Evolutionary conservation across 2,113 vertebrate genomes (phyloP), one percentile per base, ranked within the genome.

Genomic region (Nanorana parkeri): DNA sequence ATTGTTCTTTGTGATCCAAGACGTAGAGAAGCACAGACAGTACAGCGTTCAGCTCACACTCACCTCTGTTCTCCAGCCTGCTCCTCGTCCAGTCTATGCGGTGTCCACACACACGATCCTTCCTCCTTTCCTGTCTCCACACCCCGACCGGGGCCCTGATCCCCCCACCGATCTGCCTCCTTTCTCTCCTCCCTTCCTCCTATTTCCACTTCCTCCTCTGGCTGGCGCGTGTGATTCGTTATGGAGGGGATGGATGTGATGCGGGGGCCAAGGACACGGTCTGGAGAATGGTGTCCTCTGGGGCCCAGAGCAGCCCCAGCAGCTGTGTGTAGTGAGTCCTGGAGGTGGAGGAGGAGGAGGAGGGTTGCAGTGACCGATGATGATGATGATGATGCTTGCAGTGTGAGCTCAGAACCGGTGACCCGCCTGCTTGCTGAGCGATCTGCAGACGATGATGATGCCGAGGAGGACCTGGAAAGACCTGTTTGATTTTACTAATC

Each of bases 151-250:
- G 77, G 77, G 64, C 65, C 77, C 65, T 68, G 32, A n/a, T 78
- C 76, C 52, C 55, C 32, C 67, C 67, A 13, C 41, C 29, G 52
- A 56, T 58, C 77, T 78, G 51, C 52, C 75, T 78, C 77, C 52
- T 56, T 55, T 64, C 29, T 78, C 63, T 55, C 76, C 77, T 68
- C 64, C 77, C 77, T 79, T 23, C 29, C 24, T 67, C 26, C 16
- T 66, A 54, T 52, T 77, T 77, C 63, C 76, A 56, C 63, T 78
- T 68, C 77, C 77, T 79, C 77, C 66, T 79, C 36, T 17, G 63
- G 17, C 54, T 24, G 17, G 47, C 21, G 21, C 61, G 66, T 68
- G 24, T 36, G 17, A 23, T 17, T 68, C 17, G 0, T n/a, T 29
- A 17, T 52, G 32, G 67, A 68, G 67, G 19, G 65, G 20, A 47